Evolutionary conservation across 2,797 vertebrate species (phyloP), one percentile per base, ranked within the genome.

Genomic region (Tolypeutes matacus): DNA sequence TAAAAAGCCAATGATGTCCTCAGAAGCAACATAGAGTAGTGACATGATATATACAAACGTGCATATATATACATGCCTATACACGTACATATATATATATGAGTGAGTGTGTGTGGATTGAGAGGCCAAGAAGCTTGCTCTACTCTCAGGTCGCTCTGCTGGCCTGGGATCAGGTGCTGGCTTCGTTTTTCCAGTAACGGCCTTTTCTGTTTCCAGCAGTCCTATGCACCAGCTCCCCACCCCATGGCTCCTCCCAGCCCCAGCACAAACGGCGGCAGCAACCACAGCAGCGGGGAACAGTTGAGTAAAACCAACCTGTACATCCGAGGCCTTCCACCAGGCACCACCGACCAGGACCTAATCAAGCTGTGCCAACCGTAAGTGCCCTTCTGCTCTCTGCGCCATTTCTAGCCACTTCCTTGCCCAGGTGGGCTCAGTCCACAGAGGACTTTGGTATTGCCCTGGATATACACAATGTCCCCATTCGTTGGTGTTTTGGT

Each of bases 291-390:
- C 23, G 99, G 99, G 89, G 99, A 99, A 98, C 99, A 99, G 98
- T 98, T 99, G 98, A 99, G 99, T 98, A 99, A 99, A 99, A 99
- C 99, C 98, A 99, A 99, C 99, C 99, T 99, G 98, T 99, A 99
- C 97, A 99, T 99, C 97, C 98, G 99, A 97, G 99, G 99, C 97
- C 99, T 99, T 98, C 99, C 99, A 23, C 99, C 99, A 70, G 99
- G 99, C 98, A 99, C 99, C 98, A 99, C 99, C 13, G 99, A 99
- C 98, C 99, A 99, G 98, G 99, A 99, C 98, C 99, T 99, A 96
- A 99, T 99, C 98, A 99, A 99, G 98, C 99, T 99, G 98, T 99
- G 99, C 98, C 99, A 99, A 98, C 99, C 99, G 99, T 99, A 98
- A 99, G 99, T 99, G 93, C 75, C 6, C 81, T 31, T 95, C 0